A percentile compares a stretch with the other conserved stretches of the same genome.
Evolutionary conservation across 1,140 invertebrate species (phyloP).

Genomic region (Battus philenor): DNA sequence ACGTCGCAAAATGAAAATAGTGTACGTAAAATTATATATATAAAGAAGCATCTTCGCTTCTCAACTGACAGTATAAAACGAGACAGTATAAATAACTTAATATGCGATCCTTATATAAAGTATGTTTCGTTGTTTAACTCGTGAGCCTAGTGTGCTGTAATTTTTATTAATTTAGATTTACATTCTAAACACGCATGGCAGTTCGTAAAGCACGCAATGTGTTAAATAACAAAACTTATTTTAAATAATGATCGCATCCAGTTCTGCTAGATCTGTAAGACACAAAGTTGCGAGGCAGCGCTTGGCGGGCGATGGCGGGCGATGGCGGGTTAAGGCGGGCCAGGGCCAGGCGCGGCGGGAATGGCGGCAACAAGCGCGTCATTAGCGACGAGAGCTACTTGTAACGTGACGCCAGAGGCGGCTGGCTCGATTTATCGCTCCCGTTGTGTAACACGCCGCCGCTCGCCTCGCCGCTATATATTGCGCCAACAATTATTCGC

Average conservation of each 20-base stretch:
- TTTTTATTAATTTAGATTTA: too few relatives aligned
- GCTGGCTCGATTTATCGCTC: conserved; percentile 7
- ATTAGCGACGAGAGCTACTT: conserved; percentile 32
- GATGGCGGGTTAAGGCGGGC: conserved; percentile 13
- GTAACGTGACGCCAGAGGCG: conserved; percentile 27
- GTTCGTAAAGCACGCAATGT: neutral
- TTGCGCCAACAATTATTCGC: conserved; percentile 15
- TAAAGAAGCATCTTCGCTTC: too few relatives aligned
- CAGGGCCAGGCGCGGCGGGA: conserved; percentile 17
- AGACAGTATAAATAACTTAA: too few relatives aligned
- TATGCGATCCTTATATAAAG: too few relatives aligned
- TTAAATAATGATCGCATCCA: neutral
- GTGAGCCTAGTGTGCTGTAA: too few relatives aligned
- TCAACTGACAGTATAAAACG: too few relatives aligned
- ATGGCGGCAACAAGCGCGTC: conserved; percentile 31
- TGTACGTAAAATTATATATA: too few relatives aligned
- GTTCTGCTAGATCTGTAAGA: neutral
- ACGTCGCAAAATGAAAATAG: too few relatives aligned
- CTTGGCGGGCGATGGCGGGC: conserved; percentile 8
- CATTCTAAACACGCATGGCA: too few relatives aligned
- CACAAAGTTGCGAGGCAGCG: too few relatives aligned
- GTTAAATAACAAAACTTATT: neutral
- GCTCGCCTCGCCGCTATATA: conserved; percentile 7
- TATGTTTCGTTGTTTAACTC: too few relatives aligned
- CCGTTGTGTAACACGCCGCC: conserved; percentile 1